Conservation (phyloP, 2,797 vertebrate species). For the Enteromius radiatus region DNA sequence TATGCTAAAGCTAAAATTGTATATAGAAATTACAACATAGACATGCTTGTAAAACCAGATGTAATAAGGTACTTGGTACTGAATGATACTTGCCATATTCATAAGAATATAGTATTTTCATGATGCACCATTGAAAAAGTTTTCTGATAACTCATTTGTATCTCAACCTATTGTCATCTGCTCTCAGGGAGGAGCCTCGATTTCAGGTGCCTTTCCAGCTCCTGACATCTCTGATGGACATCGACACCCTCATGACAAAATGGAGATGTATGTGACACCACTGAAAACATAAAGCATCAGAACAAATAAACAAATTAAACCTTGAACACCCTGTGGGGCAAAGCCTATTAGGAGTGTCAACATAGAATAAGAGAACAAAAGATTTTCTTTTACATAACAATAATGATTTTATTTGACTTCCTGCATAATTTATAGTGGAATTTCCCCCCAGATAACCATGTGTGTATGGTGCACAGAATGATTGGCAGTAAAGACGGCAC, state of each 20-base stretch:
- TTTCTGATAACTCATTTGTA: background rate
- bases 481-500: constrained; percentile 95
- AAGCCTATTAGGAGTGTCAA: background rate
- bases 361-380: background rate
- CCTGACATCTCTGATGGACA: constrained; percentile 93
- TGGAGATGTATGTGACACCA: constrained; percentile 90
- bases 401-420: background rate
- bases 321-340: background rate
- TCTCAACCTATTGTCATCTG: background rate
- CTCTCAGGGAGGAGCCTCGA: constrained; percentile 90
- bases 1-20: too few relatives aligned
- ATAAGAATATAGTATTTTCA: background rate
- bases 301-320: constrained; percentile 1
- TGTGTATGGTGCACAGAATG: constrained; percentile 97
- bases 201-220: constrained; percentile 98
- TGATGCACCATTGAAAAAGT: background rate
- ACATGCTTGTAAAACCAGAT: background rate
- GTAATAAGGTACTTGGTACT: background rate
- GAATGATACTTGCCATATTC: background rate
- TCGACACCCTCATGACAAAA: constrained; percentile 95
- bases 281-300: background rate
- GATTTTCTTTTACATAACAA: constrained; percentile 9
- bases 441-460: constrained; percentile 86
- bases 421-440: constrained; percentile 21
- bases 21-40: too few relatives aligned